A percentile compares a stretch with the other conserved stretches of the same genome.
These are phyloP conservation scores for Eretmodus cyanostictus DNA, from an alignment of 2,113 vertebrate species.

Conservation along the genomic window DNA sequence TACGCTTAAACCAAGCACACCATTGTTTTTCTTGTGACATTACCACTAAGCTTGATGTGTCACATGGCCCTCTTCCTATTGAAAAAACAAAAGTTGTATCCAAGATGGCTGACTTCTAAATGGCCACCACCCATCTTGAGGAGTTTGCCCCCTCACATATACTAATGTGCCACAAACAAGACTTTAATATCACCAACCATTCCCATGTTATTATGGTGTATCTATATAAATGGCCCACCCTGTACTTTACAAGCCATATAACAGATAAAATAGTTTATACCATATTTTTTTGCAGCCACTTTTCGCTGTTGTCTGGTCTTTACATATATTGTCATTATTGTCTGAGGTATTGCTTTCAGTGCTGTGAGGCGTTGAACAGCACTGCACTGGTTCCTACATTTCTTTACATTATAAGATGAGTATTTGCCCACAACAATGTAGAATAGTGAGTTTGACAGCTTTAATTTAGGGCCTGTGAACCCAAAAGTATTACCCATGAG, in stretches of 20 bases:
- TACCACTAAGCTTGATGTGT: background rate
- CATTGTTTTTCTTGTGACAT: background rate
- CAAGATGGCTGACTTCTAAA: too few species aligned
- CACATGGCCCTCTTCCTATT: too few species aligned
- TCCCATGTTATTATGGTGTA: background rate
- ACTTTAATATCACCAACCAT: background rate
- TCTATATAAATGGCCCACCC: background rate
- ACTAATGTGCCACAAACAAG: background rate
- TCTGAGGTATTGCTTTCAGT: background rate
- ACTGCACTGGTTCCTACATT: background rate
- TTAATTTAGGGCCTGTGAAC: background rate
- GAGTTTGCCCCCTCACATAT: too few species aligned
- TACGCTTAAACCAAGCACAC: background rate
- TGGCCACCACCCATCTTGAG: too few species aligned
- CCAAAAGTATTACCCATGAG: background rate
- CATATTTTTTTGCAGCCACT: background rate
- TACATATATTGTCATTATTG: background rate
- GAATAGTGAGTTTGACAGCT: background rate
- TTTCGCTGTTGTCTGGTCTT: background rate
- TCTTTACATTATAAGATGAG: background rate
- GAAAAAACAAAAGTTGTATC: too few species aligned
- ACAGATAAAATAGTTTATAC: background rate
- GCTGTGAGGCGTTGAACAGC: background rate
- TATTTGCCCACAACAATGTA: background rate
- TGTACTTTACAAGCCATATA: background rate